Evolutionary conservation across 2,113 vertebrate species (phyloP), one percentile per base, ranked within the genome.

Genomic region (Gambusia affinis): DNA sequence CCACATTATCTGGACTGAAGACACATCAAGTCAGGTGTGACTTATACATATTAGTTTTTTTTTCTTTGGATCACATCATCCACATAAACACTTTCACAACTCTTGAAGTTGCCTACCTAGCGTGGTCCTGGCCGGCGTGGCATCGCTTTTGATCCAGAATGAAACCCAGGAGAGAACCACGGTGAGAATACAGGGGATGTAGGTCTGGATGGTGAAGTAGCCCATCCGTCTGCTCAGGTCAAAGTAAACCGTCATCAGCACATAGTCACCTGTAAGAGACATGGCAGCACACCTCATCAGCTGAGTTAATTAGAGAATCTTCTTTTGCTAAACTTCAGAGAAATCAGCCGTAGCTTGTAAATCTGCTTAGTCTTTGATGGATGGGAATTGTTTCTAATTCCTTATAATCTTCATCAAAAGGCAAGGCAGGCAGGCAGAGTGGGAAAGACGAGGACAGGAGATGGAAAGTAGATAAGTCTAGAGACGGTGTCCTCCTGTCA

Each of bases 121-220:
- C 37, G 97, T 96, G 5, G 97, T 99, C 88, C 97, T 95, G 60
- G 97, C 97, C 70, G 97, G 97, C 3, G 97, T 98, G 44, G 97
- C 97, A 62, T 98, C 97, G 85, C 97, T 97, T 93, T 99, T 98
- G 87, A 99, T 98, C 97, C 97, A 99, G 85, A 98, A 98, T 8
- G 97, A 99, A 60, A 99, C 97, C 97, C 97, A 99, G 37, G 97
- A 99, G 62, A 99, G 94, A 57, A 99, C 97, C 86, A 99, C 97
- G 1, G 97, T 99, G 78, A 99, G 92, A 86, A 99, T 97, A 68
- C 97, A 99, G 73, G 97, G 97, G 81, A 99, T 99, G 88, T 98
- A 99, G 6, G 97, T 98, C 91, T 99, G 97, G 87, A 99, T 99
- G 82, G 97, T 99, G 88, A 99, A 99, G 89, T 99, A 98, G 54